phyloP scores from a whole-genome alignment of 2,797 vertebrate species.

The Emydoidea blandingii region DNA sequence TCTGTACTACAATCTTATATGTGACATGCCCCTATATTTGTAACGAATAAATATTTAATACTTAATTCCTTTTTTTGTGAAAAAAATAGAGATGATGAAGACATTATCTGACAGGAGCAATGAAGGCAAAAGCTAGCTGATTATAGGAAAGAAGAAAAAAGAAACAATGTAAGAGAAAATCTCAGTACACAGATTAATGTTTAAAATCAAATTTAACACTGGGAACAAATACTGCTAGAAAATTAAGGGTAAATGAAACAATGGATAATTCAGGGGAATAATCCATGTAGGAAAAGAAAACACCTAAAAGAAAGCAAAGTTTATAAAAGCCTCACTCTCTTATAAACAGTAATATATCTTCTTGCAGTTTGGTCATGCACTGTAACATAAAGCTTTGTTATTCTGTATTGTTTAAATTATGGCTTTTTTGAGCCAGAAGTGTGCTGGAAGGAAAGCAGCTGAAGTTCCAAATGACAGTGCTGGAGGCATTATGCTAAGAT shows the following conservation, averaged over 20 bases:
- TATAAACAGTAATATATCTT: conserved; percentile 3
- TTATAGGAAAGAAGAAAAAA: not conserved
- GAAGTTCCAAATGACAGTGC: not conserved
- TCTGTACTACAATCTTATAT: not conserved
- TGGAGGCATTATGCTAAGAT: not conserved
- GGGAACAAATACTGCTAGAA: not conserved
- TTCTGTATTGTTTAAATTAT: conserved; percentile 19
- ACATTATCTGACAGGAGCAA: not conserved
- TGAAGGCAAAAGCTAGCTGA: not conserved
- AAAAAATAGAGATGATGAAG: conserved; percentile 10
- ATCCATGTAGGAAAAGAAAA: conserved; percentile 1
- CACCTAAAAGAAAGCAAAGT: conserved; percentile 3
- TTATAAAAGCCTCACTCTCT: not conserved
- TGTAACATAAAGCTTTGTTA: not conserved
- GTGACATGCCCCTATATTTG: not conserved
- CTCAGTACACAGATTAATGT: not conserved
- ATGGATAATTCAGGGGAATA: conserved; percentile 9
- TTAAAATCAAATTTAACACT: conserved; percentile 64
- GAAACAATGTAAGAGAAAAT: conserved; percentile 22
- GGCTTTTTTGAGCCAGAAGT: not conserved
- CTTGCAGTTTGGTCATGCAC: not conserved
- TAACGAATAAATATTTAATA: conserved; percentile 26
- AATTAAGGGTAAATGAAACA: conserved; percentile 45
- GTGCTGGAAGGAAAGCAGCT: not conserved
- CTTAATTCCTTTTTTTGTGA: conserved; percentile 1